Evolutionary conservation across 2,113 vertebrate species (phyloP).

Genomic region (Emberiza fucata): DNA sequence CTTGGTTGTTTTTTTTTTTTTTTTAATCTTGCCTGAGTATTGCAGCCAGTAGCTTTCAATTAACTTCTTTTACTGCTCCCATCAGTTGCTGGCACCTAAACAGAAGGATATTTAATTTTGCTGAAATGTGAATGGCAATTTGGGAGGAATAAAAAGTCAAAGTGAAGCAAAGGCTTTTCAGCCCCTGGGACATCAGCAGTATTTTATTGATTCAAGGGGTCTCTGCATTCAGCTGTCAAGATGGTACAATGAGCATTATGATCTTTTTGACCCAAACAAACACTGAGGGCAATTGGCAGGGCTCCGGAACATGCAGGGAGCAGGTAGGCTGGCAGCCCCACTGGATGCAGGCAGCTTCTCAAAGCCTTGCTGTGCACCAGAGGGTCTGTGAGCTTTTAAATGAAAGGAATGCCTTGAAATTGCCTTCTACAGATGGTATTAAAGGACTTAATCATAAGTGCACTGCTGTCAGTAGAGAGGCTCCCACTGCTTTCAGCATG

Average conservation of each 20-base stretch:
- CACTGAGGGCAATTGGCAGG: not conserved
- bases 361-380: not conserved
- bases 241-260: not conserved
- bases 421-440: not conserved
- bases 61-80: constrained; percentile 4
- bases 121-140: constrained; percentile 10
- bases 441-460: not conserved
- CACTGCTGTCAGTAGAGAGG: not conserved
- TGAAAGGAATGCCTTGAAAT: not conserved
- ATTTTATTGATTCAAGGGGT: not conserved
- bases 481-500: not conserved
- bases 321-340: constrained; percentile 4
- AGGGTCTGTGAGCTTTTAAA: not conserved
- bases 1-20: not conserved
- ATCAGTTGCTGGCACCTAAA: constrained; percentile 29
- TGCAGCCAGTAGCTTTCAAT: constrained; percentile 7
- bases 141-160: not conserved
- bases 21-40: not conserved
- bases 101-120: constrained; percentile 51
- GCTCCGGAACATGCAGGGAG: not conserved
- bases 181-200: not conserved
- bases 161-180: constrained; percentile 19
- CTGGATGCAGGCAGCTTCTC: not conserved
- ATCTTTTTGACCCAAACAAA: not conserved
- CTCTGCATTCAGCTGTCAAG: constrained; percentile 8